phyloP scores from a whole-genome alignment of 37 sponge, comb jelly and placozoan genomes.

The Amphimedon queenslandica region DNA sequence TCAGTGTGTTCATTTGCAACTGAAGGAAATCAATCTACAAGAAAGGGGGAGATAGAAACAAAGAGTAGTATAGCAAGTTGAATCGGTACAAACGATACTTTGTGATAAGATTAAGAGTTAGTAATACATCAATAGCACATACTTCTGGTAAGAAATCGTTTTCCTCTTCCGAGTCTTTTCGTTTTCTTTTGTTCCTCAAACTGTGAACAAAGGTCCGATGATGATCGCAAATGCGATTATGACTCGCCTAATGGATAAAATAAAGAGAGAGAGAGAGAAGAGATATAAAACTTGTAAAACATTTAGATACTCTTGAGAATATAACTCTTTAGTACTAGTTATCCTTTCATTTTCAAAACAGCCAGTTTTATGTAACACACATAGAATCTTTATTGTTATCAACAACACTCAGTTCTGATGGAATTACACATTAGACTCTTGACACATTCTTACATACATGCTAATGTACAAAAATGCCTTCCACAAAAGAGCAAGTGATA shows the following conservation, averaged over 20 bases:
- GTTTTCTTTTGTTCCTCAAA: conserved; percentile 66
- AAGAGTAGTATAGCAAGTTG: neutral
- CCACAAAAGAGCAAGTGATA: too few relatives aligned
- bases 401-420: too few relatives aligned
- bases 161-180: conserved; percentile 91
- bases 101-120: neutral
- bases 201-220: conserved; percentile 53
- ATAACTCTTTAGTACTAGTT: neutral
- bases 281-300: neutral
- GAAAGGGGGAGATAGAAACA: neutral
- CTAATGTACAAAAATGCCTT: too few relatives aligned
- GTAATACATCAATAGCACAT: neutral
- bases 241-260: conserved; percentile 42
- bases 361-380: neutral
- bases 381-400: too few relatives aligned
- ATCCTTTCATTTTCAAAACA: neutral
- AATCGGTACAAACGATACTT: neutral
- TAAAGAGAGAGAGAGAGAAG: neutral
- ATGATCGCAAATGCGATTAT: conserved; percentile 66
- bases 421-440: too few relatives aligned
- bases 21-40: conserved; percentile 82
- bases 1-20: conserved; percentile 85
- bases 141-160: conserved; percentile 66
- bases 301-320: neutral
- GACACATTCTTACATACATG: too few relatives aligned